Base-by-base conservation (phyloP, 2,888 invertebrate genomes). In the Drosophila diplacantha region DNA sequence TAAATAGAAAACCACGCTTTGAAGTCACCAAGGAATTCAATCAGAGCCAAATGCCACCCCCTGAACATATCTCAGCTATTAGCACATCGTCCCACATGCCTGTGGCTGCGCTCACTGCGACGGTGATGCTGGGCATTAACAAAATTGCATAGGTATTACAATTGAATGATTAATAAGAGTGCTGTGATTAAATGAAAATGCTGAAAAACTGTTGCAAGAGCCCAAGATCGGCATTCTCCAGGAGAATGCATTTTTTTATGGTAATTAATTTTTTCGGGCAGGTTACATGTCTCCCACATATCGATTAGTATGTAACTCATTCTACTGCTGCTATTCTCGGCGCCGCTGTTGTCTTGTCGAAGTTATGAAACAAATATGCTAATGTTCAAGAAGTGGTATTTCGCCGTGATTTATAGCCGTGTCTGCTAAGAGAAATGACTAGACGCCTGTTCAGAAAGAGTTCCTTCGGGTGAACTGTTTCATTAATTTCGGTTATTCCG, bases 131-230 rank as follows among this genome's bases (percentile, higher is more conserved):
- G 5, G 16, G 11, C 26, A 26, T 41, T 41, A 73, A 74, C 73
- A 79, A 79, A 77, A 77, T 77, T 77, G 74, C 74, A 72, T 53
- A 63, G 79, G 76, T 76, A 79, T 69, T 67, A 77, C 75, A 77
- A 76, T 75, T 75, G 74, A 77, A 79, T 77, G 79, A 77, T 77
- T 79, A 77, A 77, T 41, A 41, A 41, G 26, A 41, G 41, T 26
- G 41, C 41, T 26, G 41, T 24, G 16, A 41, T 16, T 26, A 41
- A 41, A 41, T 26, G 16, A 41, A 16, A 26, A 26, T 16, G 24
- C 24, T 26, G 2, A 0, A 26, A 41, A 24, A 26, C 8, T n/a
- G 39, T 41, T 24, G 22, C n/a, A n/a, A 14, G 22, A 22, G 7
- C n/a, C 7, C 39, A 14, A 14, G 8, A 41, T n/a, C 24, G 24